These are phyloP conservation scores for Ophthalmolycus amberensis DNA, from an alignment of 2,113 vertebrate species.

Conservation along the genomic window DNA sequence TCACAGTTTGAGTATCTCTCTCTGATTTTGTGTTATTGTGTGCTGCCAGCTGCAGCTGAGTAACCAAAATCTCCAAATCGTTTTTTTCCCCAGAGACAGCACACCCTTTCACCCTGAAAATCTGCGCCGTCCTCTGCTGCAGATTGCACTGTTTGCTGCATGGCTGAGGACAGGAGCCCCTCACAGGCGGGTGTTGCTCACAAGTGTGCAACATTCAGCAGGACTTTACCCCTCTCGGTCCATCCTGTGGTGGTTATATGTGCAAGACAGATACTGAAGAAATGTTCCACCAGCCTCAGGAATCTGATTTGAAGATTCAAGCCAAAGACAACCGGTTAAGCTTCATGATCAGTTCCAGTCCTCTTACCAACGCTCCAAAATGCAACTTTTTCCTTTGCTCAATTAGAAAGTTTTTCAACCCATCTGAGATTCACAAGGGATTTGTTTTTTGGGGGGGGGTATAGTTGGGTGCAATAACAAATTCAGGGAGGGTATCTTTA, in stretches of 20 bases:
- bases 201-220: neutral
- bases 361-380: neutral
- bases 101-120: conserved; percentile 55
- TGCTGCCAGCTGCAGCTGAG: conserved; percentile 89
- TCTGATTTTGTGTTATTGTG: conserved; percentile 76
- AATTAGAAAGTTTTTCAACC: neutral
- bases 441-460: neutral
- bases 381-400: neutral
- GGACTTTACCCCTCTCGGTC: neutral
- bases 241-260: neutral
- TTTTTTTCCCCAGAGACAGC: conserved; percentile 54
- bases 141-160: conserved; percentile 9
- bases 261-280: conserved; percentile 4
- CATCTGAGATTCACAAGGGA: neutral
- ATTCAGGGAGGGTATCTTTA: neutral
- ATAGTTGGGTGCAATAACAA: neutral
- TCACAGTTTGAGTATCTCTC: conserved; percentile 88
- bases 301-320: conserved; percentile 21
- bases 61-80: conserved; percentile 84
- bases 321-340: conserved; percentile 12
- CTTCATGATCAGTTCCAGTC: conserved; percentile 6
- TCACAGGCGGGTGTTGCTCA: neutral
- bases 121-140: conserved; percentile 23
- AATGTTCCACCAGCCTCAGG: conserved; percentile 4
- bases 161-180: conserved; percentile 3